Evolutionary conservation across 2,888 invertebrate genomes (phyloP), one percentile per base, ranked within the genome.

Genomic region (Anthrax anthrax): DNA sequence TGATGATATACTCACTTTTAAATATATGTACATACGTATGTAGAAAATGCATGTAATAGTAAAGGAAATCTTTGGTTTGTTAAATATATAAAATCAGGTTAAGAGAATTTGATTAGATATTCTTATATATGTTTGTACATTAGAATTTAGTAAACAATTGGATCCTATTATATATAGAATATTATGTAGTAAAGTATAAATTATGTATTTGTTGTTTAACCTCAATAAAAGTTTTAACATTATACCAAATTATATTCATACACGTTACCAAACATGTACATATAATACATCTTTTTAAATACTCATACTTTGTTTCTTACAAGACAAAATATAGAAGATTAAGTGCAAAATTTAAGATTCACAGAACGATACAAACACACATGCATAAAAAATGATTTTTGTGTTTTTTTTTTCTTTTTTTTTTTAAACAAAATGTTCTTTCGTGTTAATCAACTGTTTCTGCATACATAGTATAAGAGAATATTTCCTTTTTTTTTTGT

Each of bases 311-410:
- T 37, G 37, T 32, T 37, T 38, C 42, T 42, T 41, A 19, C 36
- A 17, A 38, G 44, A 40, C 42, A 42, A 60, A 60, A 63, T 64
- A 60, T 61, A 61, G 60, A 64, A 63, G 64, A 63, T 63, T 63
- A 63, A 64, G 61, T 61, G 58, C 60, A 64, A 64, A n/a, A 64
- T 63, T 63, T 63, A 59, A 62, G 61, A 63, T 61, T 63, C 63
- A 44, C 32, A 39, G 39, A 39, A 44, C 39, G 44, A n/a, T n/a
- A n/a, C n/a, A n/a, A n/a, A n/a, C n/a, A n/a, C n/a, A n/a, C n/a
- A n/a, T n/a, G n/a, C n/a, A n/a, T n/a, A n/a, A n/a, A n/a, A n/a
- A n/a, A n/a, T n/a, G n/a, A n/a, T n/a, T n/a, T n/a, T n/a, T n/a
- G n/a, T n/a, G n/a, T n/a, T n/a, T n/a, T n/a, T n/a, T n/a, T n/a